phyloP scores from a whole-genome alignment of 2,888 invertebrate species.

The Tetramorium bicarinatum region DNA sequence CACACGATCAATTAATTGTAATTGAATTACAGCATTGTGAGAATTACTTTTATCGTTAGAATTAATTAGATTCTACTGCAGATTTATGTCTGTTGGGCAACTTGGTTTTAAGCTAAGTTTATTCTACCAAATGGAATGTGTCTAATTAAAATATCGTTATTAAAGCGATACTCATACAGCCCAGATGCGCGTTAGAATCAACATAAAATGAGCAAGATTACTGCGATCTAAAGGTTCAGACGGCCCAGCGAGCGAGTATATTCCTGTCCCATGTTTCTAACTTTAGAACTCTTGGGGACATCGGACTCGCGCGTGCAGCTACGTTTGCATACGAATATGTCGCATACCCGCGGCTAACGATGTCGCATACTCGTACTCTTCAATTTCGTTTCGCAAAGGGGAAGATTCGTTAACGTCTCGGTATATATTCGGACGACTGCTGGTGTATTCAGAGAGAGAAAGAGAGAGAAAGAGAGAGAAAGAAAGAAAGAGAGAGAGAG shows the following conservation, averaged over 20 bases:
- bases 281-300: constrained; percentile 63
- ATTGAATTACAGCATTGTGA: not conserved
- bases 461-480: no score
- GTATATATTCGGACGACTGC: constrained; percentile 24
- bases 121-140: not conserved
- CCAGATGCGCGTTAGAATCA: constrained; percentile 12
- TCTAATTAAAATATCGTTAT: not conserved
- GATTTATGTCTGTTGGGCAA: not conserved
- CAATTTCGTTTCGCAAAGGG: constrained; percentile 22
- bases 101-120: not conserved
- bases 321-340: constrained; percentile 62
- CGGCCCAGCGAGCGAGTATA: constrained; percentile 21
- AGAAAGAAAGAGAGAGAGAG: no score
- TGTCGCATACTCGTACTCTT: constrained; percentile 48
- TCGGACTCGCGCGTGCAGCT: constrained; percentile 37
- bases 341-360: constrained; percentile 44
- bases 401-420: constrained; percentile 29
- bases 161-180: not conserved
- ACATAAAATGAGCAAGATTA: constrained; percentile 29
- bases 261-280: constrained; percentile 59
- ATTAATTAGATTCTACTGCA: not conserved
- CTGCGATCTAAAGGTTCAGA: constrained; percentile 33
- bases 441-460: not conserved
- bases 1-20: not conserved
- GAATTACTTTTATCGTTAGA: no score